Conservation (phyloP, 2,113 vertebrate genomes). For the Platichthys stellatus region DNA sequence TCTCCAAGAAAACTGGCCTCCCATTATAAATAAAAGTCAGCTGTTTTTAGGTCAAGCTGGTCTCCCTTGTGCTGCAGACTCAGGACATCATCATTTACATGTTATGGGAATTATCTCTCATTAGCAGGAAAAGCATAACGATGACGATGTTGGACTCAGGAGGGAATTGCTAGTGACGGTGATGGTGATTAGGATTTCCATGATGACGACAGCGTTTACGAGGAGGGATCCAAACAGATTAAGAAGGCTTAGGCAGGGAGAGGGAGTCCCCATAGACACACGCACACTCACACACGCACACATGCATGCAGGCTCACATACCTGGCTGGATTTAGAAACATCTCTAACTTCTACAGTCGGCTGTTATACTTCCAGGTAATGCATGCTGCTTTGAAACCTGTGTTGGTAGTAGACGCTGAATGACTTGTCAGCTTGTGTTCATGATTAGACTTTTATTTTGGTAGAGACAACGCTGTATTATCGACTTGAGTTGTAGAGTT, state of each 20-base stretch:
- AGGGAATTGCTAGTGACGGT: constrained; percentile 54
- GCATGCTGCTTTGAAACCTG: constrained; percentile 10
- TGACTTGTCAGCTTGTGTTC: neutral
- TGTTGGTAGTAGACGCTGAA: constrained; percentile 23
- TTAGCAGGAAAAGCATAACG: constrained; percentile 25
- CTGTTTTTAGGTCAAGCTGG: constrained; percentile 6
- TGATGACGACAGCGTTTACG: constrained; percentile 62
- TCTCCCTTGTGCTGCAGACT: constrained; percentile 14
- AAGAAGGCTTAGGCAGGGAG: constrained; percentile 54
- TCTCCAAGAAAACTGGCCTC: neutral
- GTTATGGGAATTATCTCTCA: constrained; percentile 42
- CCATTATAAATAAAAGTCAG: neutral
- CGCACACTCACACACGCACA: constrained; percentile 1
- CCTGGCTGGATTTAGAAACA: constrained; percentile 54
- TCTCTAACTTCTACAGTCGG: constrained; percentile 22
- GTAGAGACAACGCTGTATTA: neutral
- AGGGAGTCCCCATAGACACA: constrained; percentile 60
- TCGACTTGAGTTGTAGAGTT: neutral
- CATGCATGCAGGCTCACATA: constrained; percentile 19
- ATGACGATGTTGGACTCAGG: constrained; percentile 37
- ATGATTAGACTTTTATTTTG: neutral
- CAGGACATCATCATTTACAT: constrained; percentile 1
- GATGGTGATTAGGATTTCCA: constrained; percentile 63
- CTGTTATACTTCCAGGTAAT: constrained; percentile 43
- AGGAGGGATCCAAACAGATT: constrained; percentile 61